Evolutionary conservation across 2,888 invertebrate species (phyloP).

Genomic region (Orchestes rusci): DNA sequence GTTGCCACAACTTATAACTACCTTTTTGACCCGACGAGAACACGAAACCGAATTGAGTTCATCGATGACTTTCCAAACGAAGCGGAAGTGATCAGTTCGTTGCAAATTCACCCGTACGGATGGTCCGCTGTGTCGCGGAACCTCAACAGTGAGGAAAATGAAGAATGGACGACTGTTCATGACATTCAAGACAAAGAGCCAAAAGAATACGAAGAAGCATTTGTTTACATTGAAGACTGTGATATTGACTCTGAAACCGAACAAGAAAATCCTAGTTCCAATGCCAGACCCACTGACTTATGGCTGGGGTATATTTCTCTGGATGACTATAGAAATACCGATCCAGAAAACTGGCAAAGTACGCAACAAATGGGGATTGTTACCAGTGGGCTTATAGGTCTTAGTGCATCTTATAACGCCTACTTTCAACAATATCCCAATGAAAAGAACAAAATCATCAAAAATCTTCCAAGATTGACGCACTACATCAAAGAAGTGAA

Average conservation of each 20-base stretch:
- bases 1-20: slow-evolving; percentile 74
- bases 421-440: slow-evolving; percentile 36
- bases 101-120: slow-evolving; percentile 83
- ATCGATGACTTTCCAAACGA: slow-evolving; percentile 90
- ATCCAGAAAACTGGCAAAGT: slow-evolving; percentile 8
- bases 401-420: slow-evolving; percentile 31
- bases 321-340: slow-evolving; percentile 29
- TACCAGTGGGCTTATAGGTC: slow-evolving; percentile 39
- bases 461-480: slow-evolving; percentile 70
- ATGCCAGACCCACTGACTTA: slow-evolving; percentile 36
- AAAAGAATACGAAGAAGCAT: slow-evolving; percentile 43
- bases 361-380: slow-evolving; percentile 37
- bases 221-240: slow-evolving; percentile 30
- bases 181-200: slow-evolving; percentile 70
- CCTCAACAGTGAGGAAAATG: slow-evolving; percentile 75
- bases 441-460: slow-evolving; percentile 48
- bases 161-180: slow-evolving; percentile 93
- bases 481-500: slow-evolving; percentile 82
- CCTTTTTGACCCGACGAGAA: slow-evolving; percentile 65
- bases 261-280: slow-evolving; percentile 26
- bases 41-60: slow-evolving; percentile 81
- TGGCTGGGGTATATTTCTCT: slow-evolving; percentile 42
- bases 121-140: slow-evolving; percentile 86
- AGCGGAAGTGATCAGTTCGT: slow-evolving; percentile 83
- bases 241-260: slow-evolving; percentile 17